These are phyloP conservation scores for Bos javanicus DNA, from an alignment of 2,113 vertebrate genomes.

Conservation along the genomic window DNA sequence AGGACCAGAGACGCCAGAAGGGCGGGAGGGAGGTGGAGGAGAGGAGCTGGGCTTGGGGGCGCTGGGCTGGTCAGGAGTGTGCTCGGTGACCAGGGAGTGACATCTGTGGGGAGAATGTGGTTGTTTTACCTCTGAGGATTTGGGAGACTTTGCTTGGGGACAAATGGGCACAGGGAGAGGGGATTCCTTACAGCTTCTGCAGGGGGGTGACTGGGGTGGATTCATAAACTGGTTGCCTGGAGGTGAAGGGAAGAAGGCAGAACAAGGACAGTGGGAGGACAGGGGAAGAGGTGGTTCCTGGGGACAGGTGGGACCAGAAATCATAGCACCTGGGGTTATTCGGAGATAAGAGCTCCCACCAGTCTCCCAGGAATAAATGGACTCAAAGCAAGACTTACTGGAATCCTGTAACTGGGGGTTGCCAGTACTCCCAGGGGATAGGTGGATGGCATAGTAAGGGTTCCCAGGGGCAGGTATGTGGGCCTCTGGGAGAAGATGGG, in stretches of 20 bases:
- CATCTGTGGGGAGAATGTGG: neutral
- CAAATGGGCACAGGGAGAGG: neutral
- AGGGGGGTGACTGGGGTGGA: neutral
- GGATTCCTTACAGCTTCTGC: conserved; percentile 49
- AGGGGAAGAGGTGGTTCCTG: conserved; percentile 13
- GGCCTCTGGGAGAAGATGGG: conserved; percentile 27
- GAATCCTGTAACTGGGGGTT: neutral
- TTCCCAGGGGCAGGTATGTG: neutral
- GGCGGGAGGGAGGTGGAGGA: neutral
- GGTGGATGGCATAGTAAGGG: neutral
- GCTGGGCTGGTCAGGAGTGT: neutral
- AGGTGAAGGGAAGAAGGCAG: neutral
- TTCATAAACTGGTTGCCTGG: conserved; percentile 16
- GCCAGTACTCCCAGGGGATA: neutral
- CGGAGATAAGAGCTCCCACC: conserved; percentile 24
- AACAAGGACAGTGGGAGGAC: neutral
- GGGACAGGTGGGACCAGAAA: neutral
- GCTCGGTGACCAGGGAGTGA: neutral
- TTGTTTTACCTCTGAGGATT: conserved; percentile 20
- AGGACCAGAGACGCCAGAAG: neutral
- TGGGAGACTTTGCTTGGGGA: conserved; percentile 21
- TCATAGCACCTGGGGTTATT: neutral
- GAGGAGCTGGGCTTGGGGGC: neutral
- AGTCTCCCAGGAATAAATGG: conserved; percentile 33
- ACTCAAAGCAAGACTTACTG: conserved; percentile 38